Evolutionary conservation across 2,797 vertebrate genomes (phyloP), one percentile per base, ranked within the genome.

Genomic region (Melanotaenia trifasciata): DNA sequence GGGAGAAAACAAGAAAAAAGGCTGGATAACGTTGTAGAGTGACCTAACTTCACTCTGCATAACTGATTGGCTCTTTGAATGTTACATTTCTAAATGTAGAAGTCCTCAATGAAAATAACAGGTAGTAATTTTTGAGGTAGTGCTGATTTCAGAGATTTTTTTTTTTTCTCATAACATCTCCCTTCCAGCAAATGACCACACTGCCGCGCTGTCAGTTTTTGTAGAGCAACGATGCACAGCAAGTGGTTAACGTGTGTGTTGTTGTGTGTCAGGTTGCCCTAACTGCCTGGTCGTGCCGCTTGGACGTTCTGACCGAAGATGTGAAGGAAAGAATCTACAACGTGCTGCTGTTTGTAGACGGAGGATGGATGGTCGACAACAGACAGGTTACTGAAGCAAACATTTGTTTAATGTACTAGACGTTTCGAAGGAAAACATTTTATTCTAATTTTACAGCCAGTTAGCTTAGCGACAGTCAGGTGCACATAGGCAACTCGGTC

Each of bases 281-380:
- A 53, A 76, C 81, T 0, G 94, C 93, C 88, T 99, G 98, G 98
- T 96, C 96, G 71, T 93, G 95, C 1, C 94, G 96, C 45, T 91
- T 98, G 72, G 96, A 97, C 65, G 94, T 92, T 33, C 89, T 98
- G 51, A 98, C 97, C 2, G 95, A 96, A 76, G 97, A 99, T 3
- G 97, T 96, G 68, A 99, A 99, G 79, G 98, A 99, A 60, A 96
- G 97, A 66, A 98, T 99, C 90, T 99, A 98, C 88, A 99, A 99
- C 1, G 98, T 99, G 78, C 93, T 99, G 76, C 92, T 99, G 65
- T 99, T 99, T 64, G 97, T 99, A 3, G 96, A 99, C 38, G 98
- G 98, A 83, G 98, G 98, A 35, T 99, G 98, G 98, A 98, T 99
- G 98, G 96, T 98, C 10, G 98, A 99, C 78, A 96, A 96, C 81